Evolutionary conservation across 2,888 invertebrate species (phyloP), one percentile per base, ranked within the genome.

Genomic region (Apamea crenata): DNA sequence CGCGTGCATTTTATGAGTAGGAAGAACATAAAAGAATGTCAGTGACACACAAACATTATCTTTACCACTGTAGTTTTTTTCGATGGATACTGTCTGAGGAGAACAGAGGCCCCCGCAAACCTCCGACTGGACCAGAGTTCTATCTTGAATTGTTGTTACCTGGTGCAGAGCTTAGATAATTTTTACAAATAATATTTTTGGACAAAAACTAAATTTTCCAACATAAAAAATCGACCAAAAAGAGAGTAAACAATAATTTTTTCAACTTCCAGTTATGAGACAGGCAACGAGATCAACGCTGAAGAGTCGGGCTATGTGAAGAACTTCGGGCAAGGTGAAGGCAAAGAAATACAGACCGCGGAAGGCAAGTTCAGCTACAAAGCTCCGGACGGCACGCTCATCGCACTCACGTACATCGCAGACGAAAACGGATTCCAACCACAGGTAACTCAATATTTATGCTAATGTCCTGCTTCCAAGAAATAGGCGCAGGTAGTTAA

Each of bases 361-460:
- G 95, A 97, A 84, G 98, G 98, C 68, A 97, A 97, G 88, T 98
- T 97, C 90, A 97, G 97, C 86, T 98, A 98, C 94, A 98, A 97
- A 56, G 97, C 98, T 1, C 98, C 98, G 4, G 98, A 98, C 85
- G 98, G 98, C 61, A 96, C 97, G 8, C 96, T 97, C 25, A 98
- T 98, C 84, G 92, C 97, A 1, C 95, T 98, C 25, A 96, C 97
- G 18, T 98, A 98, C 91, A 97, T 97, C 59, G 98, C 98, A n/a
- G 98, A 98, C 87, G 98, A 98, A 90, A 97, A 98, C 85, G 98
- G 98, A 67, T 98, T 98, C 93, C 97, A 97, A 89, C 97, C 98
- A 18, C 97, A 97, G 95, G 97, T 97, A 87, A 87, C 73, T 80
- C 7, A 73, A 80, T 40, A 67, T 73, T 67, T 78, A 85, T 77